phyloP scores from a whole-genome alignment of 2,797 vertebrate species.

The Pelochelys cantorii region DNA sequence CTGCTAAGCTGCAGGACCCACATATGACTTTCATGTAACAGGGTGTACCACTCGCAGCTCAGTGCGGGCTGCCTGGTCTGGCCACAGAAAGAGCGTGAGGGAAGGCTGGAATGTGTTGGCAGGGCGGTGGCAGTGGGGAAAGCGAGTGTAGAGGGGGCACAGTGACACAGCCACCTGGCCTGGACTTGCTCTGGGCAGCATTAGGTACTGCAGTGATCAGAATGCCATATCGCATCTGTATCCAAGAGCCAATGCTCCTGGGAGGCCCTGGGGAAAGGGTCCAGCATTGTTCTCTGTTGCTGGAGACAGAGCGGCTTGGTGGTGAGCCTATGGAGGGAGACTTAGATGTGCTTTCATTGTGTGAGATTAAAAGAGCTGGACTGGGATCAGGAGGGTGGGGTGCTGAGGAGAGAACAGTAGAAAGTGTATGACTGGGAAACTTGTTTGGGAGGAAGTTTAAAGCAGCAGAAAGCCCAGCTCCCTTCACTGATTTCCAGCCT shows the following conservation, averaged over 20 bases:
- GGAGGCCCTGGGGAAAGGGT: neutral
- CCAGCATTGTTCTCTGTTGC: neutral
- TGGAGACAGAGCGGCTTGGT: neutral
- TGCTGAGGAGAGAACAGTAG: constrained; percentile 22
- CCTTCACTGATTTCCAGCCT: neutral
- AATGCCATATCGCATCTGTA: too few relatives aligned
- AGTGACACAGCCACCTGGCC: neutral
- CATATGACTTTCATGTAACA: too few relatives aligned
- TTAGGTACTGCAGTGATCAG: neutral
- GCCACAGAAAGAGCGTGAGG: neutral
- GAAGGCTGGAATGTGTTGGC: too few relatives aligned
- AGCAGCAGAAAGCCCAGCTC: neutral
- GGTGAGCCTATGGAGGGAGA: neutral
- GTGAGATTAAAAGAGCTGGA: rapidly evolving
- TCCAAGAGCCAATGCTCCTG: neutral
- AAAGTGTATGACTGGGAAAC: neutral
- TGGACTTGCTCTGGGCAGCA: neutral
- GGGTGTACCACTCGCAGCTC: neutral
- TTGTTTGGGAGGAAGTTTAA: neutral
- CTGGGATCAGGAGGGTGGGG: rapidly evolving
- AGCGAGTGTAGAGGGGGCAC: neutral
- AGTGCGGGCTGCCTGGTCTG: too few relatives aligned
- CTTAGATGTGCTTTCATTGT: neutral
- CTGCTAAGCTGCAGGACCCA: too few relatives aligned
- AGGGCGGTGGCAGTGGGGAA: too few relatives aligned